Percentiles rank a stretch among this genome's conserved stretches.
Conservation (phyloP, 2,888 invertebrate species). For the Magallana nippona region DNA sequence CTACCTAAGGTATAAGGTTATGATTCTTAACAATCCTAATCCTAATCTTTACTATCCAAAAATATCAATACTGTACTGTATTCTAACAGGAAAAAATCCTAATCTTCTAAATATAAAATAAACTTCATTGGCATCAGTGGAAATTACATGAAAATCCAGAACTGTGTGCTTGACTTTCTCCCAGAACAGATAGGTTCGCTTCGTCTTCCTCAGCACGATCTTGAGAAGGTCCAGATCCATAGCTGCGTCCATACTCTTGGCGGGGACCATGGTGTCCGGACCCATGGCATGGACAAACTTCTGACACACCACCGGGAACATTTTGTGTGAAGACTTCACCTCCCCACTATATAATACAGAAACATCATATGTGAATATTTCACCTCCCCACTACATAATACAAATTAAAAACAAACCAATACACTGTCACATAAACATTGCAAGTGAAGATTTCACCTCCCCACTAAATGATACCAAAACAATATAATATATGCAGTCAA, state of each 20-base stretch:
- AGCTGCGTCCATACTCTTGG: conserved; percentile 42
- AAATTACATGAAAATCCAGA: conserved; percentile 40
- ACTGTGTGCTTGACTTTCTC: conserved; percentile 31
- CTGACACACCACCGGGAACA: conserved; percentile 46
- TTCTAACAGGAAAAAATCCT: too few species aligned
- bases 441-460: background rate
- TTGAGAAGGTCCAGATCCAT: conserved; percentile 28
- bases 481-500: background rate
- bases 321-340: background rate
- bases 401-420: too few species aligned
- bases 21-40: too few species aligned
- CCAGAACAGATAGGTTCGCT: conserved; percentile 41
- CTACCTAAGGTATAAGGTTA: too few species aligned
- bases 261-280: conserved; percentile 35
- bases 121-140: background rate
- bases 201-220: conserved; percentile 36
- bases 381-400: background rate
- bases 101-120: too few species aligned
- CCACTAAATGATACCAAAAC: background rate
- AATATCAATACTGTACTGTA: too few species aligned
- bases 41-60: too few species aligned
- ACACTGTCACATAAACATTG: too few species aligned
- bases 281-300: conserved; percentile 48
- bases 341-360: too few species aligned
- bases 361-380: too few species aligned